A percentile compares a stretch with the other conserved stretches of the same genome.
These are phyloP conservation scores for Clistopyga incitator DNA, from an alignment of 2,888 invertebrate genomes.

Conservation along the genomic window DNA sequence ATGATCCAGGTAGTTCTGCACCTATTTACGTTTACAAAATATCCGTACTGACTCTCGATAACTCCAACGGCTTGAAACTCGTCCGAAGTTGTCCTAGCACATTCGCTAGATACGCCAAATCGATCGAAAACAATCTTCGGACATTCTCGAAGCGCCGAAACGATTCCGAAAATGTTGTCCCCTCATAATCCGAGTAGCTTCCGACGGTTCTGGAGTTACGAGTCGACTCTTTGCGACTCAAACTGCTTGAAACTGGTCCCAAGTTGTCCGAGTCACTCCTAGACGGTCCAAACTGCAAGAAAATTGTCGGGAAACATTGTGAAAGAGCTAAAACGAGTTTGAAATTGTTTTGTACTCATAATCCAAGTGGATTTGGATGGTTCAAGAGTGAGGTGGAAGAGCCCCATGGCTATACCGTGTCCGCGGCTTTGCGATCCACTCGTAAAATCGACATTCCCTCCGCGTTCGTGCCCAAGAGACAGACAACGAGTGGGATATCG, in stretches of 20 bases:
- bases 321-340: background rate
- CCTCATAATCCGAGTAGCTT: background rate
- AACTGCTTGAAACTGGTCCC: background rate
- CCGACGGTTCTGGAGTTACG: background rate
- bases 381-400: background rate
- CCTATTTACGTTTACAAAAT: background rate
- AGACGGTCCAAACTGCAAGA: background rate
- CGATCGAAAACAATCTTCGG: background rate
- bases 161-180: background rate
- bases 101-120: background rate
- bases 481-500: constrained; percentile 12
- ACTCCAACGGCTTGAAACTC: background rate
- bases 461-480: constrained; percentile 14
- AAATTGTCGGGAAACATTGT: background rate
- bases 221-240: background rate
- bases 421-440: background rate
- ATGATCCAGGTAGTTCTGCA: background rate
- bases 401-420: background rate
- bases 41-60: background rate
- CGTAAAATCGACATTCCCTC: constrained; percentile 36
- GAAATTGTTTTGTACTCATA: background rate
- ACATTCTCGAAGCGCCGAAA: background rate
- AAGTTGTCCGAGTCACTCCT: background rate
- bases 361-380: background rate
- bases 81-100: background rate